phyloP scores from a whole-genome alignment of 2,113 vertebrate genomes.

The Nesoenas mayeri region DNA sequence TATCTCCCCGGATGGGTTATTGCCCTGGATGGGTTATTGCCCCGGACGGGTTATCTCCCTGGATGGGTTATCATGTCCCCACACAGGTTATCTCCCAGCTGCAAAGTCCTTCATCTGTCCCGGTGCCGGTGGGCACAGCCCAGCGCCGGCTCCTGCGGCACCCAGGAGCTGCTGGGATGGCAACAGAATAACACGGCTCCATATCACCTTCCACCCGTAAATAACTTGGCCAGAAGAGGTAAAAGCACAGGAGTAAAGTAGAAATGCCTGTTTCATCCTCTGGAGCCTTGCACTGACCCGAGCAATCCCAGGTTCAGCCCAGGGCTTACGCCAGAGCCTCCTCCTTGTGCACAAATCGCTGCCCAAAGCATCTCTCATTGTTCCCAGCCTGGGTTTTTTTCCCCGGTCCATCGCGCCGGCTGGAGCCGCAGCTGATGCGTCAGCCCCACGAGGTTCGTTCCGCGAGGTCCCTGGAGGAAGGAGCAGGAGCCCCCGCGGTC shows the following conservation, averaged over 20 bases:
- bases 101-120: background rate
- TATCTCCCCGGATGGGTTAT: no score
- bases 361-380: fast-evolving
- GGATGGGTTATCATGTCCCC: no score
- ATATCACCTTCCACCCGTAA: no score
- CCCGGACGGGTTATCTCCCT: no score
- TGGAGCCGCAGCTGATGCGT: background rate
- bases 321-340: background rate
- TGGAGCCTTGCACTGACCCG: background rate
- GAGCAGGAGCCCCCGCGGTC: fast-evolving
- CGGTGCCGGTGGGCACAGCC: background rate
- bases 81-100: background rate
- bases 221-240: fast-evolving
- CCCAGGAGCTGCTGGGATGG: background rate
- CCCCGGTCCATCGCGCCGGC: background rate
- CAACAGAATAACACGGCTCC: background rate
- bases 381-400: background rate
- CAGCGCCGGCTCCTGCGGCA: background rate
- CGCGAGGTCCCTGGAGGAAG: background rate
- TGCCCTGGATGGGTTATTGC: no score
- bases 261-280: background rate
- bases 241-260: background rate
- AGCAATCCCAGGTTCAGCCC: background rate
- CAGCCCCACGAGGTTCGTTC: fast-evolving
- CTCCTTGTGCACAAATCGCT: background rate